Evolutionary conservation across 2,113 vertebrate species (phyloP).

Genomic region (Phalacrocorax pelagicus): DNA sequence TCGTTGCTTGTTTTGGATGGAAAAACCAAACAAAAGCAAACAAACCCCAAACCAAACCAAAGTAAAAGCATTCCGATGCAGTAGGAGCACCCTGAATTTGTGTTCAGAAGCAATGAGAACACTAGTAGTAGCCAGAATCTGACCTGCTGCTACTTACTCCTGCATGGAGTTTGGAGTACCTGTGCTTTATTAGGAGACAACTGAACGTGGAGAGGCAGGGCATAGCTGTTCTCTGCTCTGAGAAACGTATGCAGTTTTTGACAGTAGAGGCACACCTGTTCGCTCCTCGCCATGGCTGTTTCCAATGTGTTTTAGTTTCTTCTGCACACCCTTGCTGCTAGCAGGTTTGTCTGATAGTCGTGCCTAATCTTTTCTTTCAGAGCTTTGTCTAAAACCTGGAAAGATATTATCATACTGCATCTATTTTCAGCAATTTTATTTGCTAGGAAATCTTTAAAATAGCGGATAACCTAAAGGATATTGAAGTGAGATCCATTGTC

Average conservation of each 20-base stretch:
- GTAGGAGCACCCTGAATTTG: not conserved
- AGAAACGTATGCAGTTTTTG: not conserved
- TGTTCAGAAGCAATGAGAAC: not conserved
- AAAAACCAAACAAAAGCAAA: not conserved
- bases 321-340: not conserved
- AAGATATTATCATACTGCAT: not conserved
- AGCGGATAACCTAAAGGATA: not conserved
- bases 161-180: not conserved
- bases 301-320: not conserved
- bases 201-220: not conserved
- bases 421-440: not conserved
- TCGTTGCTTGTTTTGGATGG: not conserved
- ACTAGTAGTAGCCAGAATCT: not conserved
- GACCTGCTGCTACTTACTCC: not conserved
- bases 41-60: accelerated
- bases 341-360: not conserved
- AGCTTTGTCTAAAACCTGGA: not conserved
- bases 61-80: not conserved
- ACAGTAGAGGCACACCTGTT: not conserved
- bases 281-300: not conserved
- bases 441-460: not conserved
- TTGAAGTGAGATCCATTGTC: not conserved
- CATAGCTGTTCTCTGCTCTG: not conserved
- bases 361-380: not conserved
- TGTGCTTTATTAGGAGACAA: not conserved